A percentile compares a stretch with the other conserved stretches of the same genome.
These are phyloP conservation scores for Phytoseiulus persimilis DNA, from an alignment of 2,888 invertebrate species.

Conservation along the genomic window DNA sequence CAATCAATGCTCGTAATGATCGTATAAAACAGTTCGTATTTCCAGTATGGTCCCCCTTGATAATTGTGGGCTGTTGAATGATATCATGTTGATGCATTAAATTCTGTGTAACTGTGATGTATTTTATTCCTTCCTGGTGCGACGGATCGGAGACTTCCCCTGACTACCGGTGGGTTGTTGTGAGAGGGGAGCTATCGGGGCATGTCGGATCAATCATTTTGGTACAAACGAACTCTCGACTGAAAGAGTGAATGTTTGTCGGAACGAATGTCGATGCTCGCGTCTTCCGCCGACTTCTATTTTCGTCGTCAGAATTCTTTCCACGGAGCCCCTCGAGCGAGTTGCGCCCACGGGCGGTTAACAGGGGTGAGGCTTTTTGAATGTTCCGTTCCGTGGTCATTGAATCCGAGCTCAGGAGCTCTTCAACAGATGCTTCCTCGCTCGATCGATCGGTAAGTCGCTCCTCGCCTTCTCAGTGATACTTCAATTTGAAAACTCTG, in stretches of 20 bases:
- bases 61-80: neutral
- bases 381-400: neutral
- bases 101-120: neutral
- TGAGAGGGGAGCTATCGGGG: neutral
- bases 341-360: no score
- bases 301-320: neutral
- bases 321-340: no score
- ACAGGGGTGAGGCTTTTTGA: no score
- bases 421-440: no score
- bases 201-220: no score
- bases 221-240: no score
- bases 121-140: neutral
- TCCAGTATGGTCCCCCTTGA: neutral
- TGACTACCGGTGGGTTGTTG: neutral
- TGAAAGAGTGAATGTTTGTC: neutral
- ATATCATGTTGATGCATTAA: neutral
- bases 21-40: neutral
- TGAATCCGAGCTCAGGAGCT: neutral
- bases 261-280: neutral
- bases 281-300: neutral
- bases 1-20: neutral
- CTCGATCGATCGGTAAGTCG: neutral
- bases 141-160: neutral
- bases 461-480: neutral
- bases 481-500: no score